A percentile compares a stretch with the other conserved stretches of the same genome.
These are phyloP conservation scores for Melanogrammus aeglefinus DNA, from an alignment of 2,797 vertebrate genomes.

Conservation along the genomic window DNA sequence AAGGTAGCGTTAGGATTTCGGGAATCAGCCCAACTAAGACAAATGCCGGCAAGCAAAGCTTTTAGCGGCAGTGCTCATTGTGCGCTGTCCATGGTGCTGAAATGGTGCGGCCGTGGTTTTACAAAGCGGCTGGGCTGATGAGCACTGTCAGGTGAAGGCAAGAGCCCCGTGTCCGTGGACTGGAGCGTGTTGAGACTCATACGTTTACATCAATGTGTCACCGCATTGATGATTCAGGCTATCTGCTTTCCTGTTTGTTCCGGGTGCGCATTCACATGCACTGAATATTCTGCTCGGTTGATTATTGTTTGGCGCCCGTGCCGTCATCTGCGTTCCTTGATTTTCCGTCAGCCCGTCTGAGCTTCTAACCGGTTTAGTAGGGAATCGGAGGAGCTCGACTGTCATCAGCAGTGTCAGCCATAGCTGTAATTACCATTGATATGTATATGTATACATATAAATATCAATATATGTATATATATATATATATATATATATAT, in stretches of 20 bases:
- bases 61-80: no score
- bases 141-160: background rate
- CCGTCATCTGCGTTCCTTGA: background rate
- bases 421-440: constrained; percentile 38
- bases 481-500: no score
- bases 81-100: constrained; percentile 21
- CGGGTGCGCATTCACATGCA: background rate
- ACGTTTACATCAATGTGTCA: background rate
- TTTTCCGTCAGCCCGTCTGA: background rate
- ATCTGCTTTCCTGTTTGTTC: background rate
- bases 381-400: constrained; percentile 24
- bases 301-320: background rate
- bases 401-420: background rate
- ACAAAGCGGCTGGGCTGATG: background rate
- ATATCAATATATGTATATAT: no score
- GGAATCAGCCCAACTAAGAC: background rate
- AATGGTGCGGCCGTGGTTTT: background rate
- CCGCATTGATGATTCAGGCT: background rate
- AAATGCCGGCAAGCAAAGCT: no score
- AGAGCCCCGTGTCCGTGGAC: background rate
- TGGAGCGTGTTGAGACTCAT: background rate
- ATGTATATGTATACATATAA: no score
- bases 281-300: constrained; percentile 9
- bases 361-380: constrained; percentile 6
- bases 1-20: background rate